Base-by-base conservation (phyloP, 2,113 vertebrate genomes). In the Plestiodon gilberti region DNA sequence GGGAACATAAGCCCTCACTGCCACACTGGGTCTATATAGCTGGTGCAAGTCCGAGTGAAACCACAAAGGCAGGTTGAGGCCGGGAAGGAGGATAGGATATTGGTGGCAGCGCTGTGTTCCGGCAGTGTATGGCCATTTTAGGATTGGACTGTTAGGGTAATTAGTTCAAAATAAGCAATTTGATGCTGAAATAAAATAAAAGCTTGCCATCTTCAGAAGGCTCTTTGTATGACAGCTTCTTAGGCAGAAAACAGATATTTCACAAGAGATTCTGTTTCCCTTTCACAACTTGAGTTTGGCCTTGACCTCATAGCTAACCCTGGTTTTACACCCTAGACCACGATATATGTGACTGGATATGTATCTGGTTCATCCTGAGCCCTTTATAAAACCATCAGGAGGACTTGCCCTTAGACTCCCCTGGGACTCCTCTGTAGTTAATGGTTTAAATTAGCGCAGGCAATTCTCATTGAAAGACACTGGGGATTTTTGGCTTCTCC, bases 371-470 rank as follows among this genome's bases (percentile, higher is more conserved):
- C 23, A 64, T 25, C 14, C 13, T 17, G 2, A 38, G 55, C 7
- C 38, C 55, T 86, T 67, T 62, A 80, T 61, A 79, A 86, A 79
- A 23, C 55, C 23, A 73, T 61, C 30, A 30, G 8, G 18, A 48
- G 55, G 38, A 86, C 30, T 33, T 61, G 3, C 43, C 57, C 57
- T 81, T 38, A 48, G 69, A 87, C 30, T 65, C 85, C 71, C 65
- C 59, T 65, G 78, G 61, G 69, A 64, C 59, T 55, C 23, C 40
- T 65, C 38, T 64, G 43, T 55, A 40, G 59, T 64, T 75, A 87
- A 74, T 81, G 40, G 85, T 62, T 75, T 62, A 57, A 57, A 83
- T 75, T 70, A 62, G 70, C 20, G 33, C 57, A 84, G 71, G 18
- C 69, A 52, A 25, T 81, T 81, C 69, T 55, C 57, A 81, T 81